phyloP scores from a whole-genome alignment of 2,888 invertebrate species.

The Melanophora roralis region DNA sequence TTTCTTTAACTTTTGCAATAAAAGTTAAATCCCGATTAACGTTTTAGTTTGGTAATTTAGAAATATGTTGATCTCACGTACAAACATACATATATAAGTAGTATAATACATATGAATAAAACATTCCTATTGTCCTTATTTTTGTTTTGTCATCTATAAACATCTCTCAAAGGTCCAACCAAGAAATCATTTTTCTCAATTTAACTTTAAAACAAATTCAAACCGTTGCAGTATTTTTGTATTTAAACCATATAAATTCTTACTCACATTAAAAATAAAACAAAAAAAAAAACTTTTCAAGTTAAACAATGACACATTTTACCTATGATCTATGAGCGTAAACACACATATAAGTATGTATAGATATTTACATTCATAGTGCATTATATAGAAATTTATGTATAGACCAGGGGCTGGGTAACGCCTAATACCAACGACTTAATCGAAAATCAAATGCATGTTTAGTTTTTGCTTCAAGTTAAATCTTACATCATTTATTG shows the following conservation, averaged over 20 bases:
- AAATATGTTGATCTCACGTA: conserved; percentile 59
- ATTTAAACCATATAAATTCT: neutral
- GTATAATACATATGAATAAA: conserved; percentile 40
- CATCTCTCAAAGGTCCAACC: conserved; percentile 13
- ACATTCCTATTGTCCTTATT: conserved; percentile 46
- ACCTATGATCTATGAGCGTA: neutral
- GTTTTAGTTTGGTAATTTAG: conserved; percentile 38
- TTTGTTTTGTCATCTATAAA: neutral
- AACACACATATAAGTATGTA: neutral
- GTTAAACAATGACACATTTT: neutral
- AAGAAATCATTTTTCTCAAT: neutral
- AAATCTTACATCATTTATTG: conserved; percentile 41
- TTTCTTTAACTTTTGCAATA: conserved; percentile 57
- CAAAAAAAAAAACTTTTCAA: neutral
- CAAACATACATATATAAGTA: conserved; percentile 6
- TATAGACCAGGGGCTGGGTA: neutral
- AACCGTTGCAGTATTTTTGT: conserved; percentile 52
- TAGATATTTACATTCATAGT: no score
- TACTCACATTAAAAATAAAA: neutral
- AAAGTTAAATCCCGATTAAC: conserved; percentile 28
- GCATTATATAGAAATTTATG: no score
- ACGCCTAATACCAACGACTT: neutral
- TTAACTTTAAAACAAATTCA: conserved; percentile 4
- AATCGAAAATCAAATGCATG: conserved; percentile 39
- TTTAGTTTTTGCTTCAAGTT: conserved; percentile 17